phyloP scores from a whole-genome alignment of 1,140 invertebrate species.

The Drosophila ananassae region DNA sequence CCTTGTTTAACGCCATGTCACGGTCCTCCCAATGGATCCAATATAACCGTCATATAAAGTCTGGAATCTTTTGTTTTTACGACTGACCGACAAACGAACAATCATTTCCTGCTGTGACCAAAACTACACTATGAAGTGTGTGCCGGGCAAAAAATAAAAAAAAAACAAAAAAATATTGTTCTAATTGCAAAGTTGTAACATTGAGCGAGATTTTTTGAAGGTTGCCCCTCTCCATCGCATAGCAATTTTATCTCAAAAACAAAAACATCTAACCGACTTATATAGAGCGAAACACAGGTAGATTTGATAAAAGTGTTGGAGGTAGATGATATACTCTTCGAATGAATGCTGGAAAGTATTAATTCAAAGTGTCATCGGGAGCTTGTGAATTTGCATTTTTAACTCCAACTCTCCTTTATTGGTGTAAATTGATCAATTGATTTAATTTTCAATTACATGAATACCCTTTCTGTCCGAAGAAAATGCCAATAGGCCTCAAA shows the following conservation, averaged over 20 bases:
- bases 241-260: conserved; percentile 35
- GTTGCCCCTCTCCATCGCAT: conserved; percentile 16
- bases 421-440: conserved; percentile 36
- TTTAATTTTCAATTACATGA: conserved; percentile 25
- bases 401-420: conserved; percentile 26
- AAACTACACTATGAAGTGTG: conserved; percentile 18
- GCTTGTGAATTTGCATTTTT: neutral
- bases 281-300: conserved; percentile 9
- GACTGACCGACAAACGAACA: conserved; percentile 20
- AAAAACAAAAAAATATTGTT: conserved; percentile 26
- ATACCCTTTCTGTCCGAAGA: conserved; percentile 6
- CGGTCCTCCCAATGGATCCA: conserved; percentile 38
- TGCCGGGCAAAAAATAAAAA: conserved; percentile 30
- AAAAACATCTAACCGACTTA: conserved; percentile 10
- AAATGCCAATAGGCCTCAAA: conserved; percentile 17
- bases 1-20: conserved; percentile 44
- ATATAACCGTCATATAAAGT: conserved; percentile 29
- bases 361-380: neutral
- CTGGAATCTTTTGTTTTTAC: conserved; percentile 37
- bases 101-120: conserved; percentile 23
- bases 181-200: conserved; percentile 63
- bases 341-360: neutral
- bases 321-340: neutral
- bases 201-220: conserved; percentile 42
- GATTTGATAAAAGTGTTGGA: neutral